Evolutionary conservation across 2,888 invertebrate genomes (phyloP).

Genomic region (Sphinx pinastri): DNA sequence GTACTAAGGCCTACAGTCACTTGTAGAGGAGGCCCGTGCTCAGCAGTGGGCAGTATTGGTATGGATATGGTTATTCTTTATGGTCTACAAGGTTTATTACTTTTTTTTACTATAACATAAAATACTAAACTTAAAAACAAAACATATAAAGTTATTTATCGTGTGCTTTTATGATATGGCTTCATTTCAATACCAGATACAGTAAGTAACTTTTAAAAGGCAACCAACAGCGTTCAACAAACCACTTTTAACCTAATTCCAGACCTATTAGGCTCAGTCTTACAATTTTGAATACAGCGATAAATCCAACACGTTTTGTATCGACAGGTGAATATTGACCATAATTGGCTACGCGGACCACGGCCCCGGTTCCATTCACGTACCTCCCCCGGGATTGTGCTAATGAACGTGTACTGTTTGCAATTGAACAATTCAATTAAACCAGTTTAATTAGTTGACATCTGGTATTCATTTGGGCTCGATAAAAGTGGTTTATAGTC

Average conservation of each 20-base stretch:
- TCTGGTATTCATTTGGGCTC: not conserved
- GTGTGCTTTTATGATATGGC: too few relatives aligned
- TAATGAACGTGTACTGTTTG: conserved; percentile 14
- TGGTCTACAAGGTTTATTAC: too few relatives aligned
- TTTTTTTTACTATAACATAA: too few relatives aligned
- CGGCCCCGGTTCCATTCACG: conserved; percentile 32
- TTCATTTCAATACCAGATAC: too few relatives aligned
- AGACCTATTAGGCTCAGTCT: not conserved
- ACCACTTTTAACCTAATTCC: too few relatives aligned
- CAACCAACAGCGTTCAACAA: too few relatives aligned
- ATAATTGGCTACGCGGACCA: conserved; percentile 7
- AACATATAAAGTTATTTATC: not conserved
- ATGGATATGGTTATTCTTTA: too few relatives aligned
- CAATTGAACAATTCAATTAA: conserved; percentile 13
- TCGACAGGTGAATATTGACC: conserved; percentile 6
- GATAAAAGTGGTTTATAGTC: not conserved
- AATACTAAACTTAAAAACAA: too few relatives aligned
- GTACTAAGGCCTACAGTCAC: too few relatives aligned
- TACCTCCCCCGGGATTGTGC: conserved; percentile 23
- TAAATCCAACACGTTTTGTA: conserved; percentile 2
- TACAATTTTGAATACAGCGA: not conserved
- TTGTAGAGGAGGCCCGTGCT: too few relatives aligned
- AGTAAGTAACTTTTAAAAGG: too few relatives aligned
- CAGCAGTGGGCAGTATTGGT: too few relatives aligned
- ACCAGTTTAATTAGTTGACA: not conserved